Evolutionary conservation across 2,888 invertebrate genomes (phyloP), one percentile per base, ranked within the genome.

Genomic region (Phaonia tiefii): DNA sequence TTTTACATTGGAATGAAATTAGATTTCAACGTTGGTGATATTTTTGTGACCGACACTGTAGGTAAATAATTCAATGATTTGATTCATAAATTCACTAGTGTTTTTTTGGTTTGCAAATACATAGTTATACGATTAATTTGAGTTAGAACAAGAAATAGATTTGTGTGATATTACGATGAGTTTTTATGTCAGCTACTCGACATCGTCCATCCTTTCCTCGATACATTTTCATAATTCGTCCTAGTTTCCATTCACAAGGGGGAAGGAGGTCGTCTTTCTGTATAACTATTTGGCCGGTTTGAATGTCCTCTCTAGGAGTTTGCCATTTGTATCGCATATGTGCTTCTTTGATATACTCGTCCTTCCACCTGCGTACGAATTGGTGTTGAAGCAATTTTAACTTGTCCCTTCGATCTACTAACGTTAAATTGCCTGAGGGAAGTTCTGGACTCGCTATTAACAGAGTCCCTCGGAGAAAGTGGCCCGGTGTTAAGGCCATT

Each of bases 261-360:
- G n/a, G n/a, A n/a, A n/a, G n/a, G n/a, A n/a, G n/a, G n/a, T n/a
- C n/a, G n/a, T 46, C 15, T 2, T 39, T 22, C 2, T 26, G 7
- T n/a, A n/a, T n/a, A n/a, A n/a, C n/a, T n/a, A n/a, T n/a, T n/a
- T n/a, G n/a, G n/a, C n/a, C n/a, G n/a, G n/a, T n/a, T n/a, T n/a
- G n/a, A 0, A 80, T 11, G 51, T 83, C 63, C 1, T 11, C 13
- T n/a, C 76, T 66, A 11, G 75, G 63, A 44, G 37, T 26, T 46
- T 76, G 76, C 72, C 80, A 83, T 39, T 81, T 81, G 17, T 70
- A 67, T 15, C 79, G 74, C 31, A 76, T 78, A 5, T 74, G 69
- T 1, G 80, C 60, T 4, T 80, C 75, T 26, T 70, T 75, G 1
- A 83, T 5, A 25, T 67, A 67, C 15, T 67, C 67, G 39, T 42